Percentiles rank a stretch among this genome's conserved stretches.
These are phyloP conservation scores for Caenorhabditis auriculariae DNA, from an alignment of 2,888 invertebrate genomes.

Conservation along the genomic window DNA sequence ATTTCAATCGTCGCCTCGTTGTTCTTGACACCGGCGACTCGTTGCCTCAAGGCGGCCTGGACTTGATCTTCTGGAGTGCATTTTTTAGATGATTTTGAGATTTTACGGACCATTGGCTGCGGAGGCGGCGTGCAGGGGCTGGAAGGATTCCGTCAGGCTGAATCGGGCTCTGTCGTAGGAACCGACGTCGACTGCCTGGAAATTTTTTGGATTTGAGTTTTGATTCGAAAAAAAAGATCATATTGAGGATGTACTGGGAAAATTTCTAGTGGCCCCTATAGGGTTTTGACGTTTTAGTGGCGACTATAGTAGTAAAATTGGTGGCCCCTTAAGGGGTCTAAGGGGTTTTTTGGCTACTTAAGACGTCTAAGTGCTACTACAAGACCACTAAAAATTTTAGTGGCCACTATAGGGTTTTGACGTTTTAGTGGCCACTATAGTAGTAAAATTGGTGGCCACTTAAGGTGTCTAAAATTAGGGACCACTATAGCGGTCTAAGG, in stretches of 20 bases:
- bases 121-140: slow-evolving; percentile 39
- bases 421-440: no score
- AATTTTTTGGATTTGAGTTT: background rate
- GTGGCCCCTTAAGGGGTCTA: background rate
- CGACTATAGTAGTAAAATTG: no score
- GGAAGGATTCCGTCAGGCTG: slow-evolving; percentile 37
- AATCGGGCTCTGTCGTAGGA: slow-evolving; percentile 41
- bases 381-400: no score
- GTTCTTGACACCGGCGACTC: slow-evolving; percentile 21
- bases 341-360: no score
- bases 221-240: background rate
- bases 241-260: no score
- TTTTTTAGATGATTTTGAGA: background rate
- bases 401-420: no score
- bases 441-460: no score
- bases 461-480: background rate
- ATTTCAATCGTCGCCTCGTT: slow-evolving; percentile 22
- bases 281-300: no score
- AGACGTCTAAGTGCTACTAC: no score
- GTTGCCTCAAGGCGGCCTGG: slow-evolving; percentile 17
- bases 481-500: no score
- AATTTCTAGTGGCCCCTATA: no score
- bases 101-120: slow-evolving; percentile 34
- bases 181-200: slow-evolving; percentile 40
- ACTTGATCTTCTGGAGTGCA: slow-evolving; percentile 30